Percentiles rank a stretch among this genome's conserved stretches.
phyloP scores from a whole-genome alignment of 2,797 vertebrate species.

The Gastrophryne carolinensis region DNA sequence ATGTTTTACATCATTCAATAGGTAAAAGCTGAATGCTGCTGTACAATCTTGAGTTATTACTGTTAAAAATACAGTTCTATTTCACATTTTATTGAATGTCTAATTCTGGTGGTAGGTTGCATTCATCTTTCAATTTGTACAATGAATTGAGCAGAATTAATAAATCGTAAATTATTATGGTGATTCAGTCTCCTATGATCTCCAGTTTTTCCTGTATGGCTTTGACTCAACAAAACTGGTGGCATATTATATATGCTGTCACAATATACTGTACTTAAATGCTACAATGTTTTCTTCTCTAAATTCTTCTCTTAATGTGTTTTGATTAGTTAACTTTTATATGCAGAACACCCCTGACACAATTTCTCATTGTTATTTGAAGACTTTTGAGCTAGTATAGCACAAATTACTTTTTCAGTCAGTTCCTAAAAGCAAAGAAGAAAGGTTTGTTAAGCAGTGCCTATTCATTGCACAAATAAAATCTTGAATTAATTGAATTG shows the following conservation, averaged over 20 bases:
- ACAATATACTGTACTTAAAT: slow-evolving; percentile 27
- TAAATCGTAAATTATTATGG: slow-evolving; percentile 34
- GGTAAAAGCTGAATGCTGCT: too few species aligned
- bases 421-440: slow-evolving; percentile 6
- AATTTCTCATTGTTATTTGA: slow-evolving; percentile 28
- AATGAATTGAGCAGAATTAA: slow-evolving; percentile 29
- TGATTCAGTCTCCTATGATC: slow-evolving; percentile 23
- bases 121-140: slow-evolving; percentile 26
- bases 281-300: slow-evolving; percentile 31
- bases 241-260: slow-evolving; percentile 30
- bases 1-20: too few species aligned
- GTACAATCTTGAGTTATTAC: too few species aligned
- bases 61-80: not conserved
- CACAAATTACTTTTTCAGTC: slow-evolving; percentile 40
- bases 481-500: too few species aligned
- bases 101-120: slow-evolving; percentile 5
- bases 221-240: slow-evolving; percentile 26
- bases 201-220: slow-evolving; percentile 22
- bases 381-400: not conserved
- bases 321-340: slow-evolving; percentile 40
- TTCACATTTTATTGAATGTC: not conserved
- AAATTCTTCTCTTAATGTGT: slow-evolving; percentile 32
- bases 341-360: slow-evolving; percentile 29
- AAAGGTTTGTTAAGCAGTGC: not conserved
- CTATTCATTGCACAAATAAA: slow-evolving; percentile 14